Percentiles rank a stretch among this genome's conserved stretches.
phyloP scores from a whole-genome alignment of 2,888 invertebrate species.

The Nymphalis c-album region DNA sequence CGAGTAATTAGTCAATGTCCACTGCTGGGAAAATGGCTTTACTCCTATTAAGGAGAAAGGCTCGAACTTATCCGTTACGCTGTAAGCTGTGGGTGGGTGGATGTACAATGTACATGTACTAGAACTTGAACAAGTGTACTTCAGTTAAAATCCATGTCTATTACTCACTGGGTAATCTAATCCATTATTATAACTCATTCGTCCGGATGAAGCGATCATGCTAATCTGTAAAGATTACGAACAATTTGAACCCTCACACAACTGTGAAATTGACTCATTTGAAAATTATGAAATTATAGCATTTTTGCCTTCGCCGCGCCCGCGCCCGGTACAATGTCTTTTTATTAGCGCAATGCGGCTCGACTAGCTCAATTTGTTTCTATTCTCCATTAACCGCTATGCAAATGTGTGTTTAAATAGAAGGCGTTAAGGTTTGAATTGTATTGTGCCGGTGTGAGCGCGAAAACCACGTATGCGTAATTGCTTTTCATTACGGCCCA shows the following conservation, averaged over 20 bases:
- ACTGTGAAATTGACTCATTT: slow-evolving; percentile 45
- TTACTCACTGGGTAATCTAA: not conserved
- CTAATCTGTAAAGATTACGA: slow-evolving; percentile 17
- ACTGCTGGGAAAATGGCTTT: too few relatives aligned
- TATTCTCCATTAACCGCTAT: slow-evolving; percentile 55
- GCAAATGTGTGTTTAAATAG: slow-evolving; percentile 35
- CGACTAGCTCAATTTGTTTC: slow-evolving; percentile 74
- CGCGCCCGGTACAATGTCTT: slow-evolving; percentile 66
- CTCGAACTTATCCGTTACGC: too few relatives aligned
- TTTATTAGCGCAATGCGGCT: slow-evolving; percentile 70
- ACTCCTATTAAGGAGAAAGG: too few relatives aligned
- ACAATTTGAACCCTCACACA: slow-evolving; percentile 14
- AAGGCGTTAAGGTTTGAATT: slow-evolving; percentile 45
- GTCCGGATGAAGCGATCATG: slow-evolving; percentile 2
- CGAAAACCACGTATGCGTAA: slow-evolving; percentile 79
- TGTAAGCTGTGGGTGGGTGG: too few relatives aligned
- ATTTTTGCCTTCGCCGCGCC: slow-evolving; percentile 62
- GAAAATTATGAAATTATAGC: slow-evolving; percentile 76
- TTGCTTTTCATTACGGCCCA: slow-evolving; percentile 77
- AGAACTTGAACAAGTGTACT: not conserved
- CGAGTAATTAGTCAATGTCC: too few relatives aligned
- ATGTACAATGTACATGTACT: too few relatives aligned
- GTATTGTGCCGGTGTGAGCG: slow-evolving; percentile 42
- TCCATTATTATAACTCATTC: slow-evolving; percentile 19
- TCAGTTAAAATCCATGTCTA: too few relatives aligned